A percentile compares a stretch with the other conserved stretches of the same genome.
Conservation (phyloP, 2,113 vertebrate genomes). For the Agapornis roseicollis region DNA sequence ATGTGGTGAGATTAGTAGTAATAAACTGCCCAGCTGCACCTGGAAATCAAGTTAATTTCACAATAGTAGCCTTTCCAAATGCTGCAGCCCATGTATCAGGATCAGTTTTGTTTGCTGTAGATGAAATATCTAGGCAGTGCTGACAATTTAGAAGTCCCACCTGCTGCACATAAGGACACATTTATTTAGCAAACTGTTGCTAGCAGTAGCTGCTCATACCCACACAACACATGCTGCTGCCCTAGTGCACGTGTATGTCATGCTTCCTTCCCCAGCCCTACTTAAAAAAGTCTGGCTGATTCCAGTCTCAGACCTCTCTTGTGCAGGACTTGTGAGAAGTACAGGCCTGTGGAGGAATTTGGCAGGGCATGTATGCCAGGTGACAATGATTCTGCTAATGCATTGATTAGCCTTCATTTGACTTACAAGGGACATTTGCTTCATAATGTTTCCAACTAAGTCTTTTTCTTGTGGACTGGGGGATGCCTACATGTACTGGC, state of each 20-base stretch:
- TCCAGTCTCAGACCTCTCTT: neutral
- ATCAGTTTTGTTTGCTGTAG: neutral
- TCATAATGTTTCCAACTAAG: neutral
- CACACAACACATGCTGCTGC: accelerated
- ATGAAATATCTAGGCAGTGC: neutral
- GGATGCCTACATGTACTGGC: neutral
- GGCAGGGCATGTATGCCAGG: neutral
- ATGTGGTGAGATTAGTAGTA: neutral
- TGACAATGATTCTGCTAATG: neutral
- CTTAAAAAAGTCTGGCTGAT: neutral
- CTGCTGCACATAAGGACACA: neutral
- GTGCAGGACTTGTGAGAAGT: neutral
- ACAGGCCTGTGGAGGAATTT: neutral
- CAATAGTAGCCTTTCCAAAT: neutral
- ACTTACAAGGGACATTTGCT: neutral
- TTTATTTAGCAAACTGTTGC: neutral
- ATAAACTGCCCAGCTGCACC: neutral
- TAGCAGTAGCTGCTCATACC: neutral
- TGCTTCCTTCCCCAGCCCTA: neutral
- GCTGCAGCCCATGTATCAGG: neutral
- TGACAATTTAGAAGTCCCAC: neutral
- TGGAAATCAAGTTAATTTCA: neutral
- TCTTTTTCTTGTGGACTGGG: neutral
- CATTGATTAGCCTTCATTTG: neutral
- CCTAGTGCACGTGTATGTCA: accelerated